phyloP scores from a whole-genome alignment of 2,797 vertebrate species.

The Novumbra hubbsi region DNA sequence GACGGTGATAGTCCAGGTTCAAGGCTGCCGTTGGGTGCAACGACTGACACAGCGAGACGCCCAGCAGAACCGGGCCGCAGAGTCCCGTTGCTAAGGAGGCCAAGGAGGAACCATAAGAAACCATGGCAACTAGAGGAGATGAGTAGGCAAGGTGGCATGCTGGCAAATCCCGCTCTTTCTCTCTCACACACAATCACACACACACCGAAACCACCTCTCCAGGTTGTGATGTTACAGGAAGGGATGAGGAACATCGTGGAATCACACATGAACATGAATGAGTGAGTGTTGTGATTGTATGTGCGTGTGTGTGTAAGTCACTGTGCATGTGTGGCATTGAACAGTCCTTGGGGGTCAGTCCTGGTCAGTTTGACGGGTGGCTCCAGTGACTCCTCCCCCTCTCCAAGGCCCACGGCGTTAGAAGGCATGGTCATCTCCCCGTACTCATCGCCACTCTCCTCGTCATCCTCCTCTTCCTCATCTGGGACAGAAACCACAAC shows the following conservation, averaged over 20 bases:
- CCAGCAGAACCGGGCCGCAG: too few relatives aligned
- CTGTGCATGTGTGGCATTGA: conserved; percentile 54
- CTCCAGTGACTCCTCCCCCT: conserved; percentile 78
- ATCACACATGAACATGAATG: background rate
- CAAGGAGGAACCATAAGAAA: background rate
- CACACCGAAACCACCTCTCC: background rate
- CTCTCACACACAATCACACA: background rate
- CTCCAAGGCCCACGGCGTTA: conserved; percentile 61
- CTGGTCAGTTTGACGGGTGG: conserved; percentile 83
- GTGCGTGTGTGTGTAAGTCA: conserved; percentile 31
- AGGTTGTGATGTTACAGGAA: background rate
- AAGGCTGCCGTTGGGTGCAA: too few relatives aligned
- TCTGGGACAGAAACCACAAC: conserved; percentile 40
- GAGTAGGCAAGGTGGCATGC: conserved; percentile 12
- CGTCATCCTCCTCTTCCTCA: conserved; percentile 91
- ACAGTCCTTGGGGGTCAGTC: conserved; percentile 68
- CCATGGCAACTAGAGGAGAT: conserved; percentile 33
- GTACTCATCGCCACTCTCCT: conserved; percentile 87
- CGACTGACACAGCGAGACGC: too few relatives aligned
- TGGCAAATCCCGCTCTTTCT: background rate
- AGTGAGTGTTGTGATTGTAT: background rate
- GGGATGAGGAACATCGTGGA: background rate
- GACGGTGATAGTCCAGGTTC: too few relatives aligned
- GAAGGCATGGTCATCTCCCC: conserved; percentile 78
- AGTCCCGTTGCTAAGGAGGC: too few relatives aligned